These are phyloP conservation scores for Lordiphosa andalusiaca DNA, from an alignment of 2,888 invertebrate genomes.

Conservation along the genomic window DNA sequence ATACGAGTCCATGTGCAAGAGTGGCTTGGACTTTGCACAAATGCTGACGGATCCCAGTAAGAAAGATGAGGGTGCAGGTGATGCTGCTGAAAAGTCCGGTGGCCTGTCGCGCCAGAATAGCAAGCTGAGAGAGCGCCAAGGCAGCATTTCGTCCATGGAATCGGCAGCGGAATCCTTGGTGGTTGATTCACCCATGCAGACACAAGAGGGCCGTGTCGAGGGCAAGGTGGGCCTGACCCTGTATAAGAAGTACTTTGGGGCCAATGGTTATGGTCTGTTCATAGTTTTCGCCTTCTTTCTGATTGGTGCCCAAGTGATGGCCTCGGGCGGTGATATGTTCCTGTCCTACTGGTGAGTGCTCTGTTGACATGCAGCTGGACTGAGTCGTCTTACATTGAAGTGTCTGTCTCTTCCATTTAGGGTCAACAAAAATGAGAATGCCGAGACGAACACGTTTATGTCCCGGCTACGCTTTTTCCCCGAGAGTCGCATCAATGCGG, in stretches of 20 bases:
- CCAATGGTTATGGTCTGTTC: slow-evolving; percentile 85
- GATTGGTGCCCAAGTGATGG: slow-evolving; percentile 85
- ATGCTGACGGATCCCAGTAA: slow-evolving; percentile 83
- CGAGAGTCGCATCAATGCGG: slow-evolving; percentile 50
- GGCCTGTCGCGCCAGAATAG: slow-evolving; percentile 66
- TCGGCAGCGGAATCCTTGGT: slow-evolving; percentile 80
- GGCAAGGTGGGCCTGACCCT: slow-evolving; percentile 84
- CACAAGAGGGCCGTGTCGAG: slow-evolving; percentile 83
- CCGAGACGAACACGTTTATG: slow-evolving; percentile 46
- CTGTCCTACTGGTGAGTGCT: slow-evolving; percentile 85
- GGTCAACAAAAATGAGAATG: slow-evolving; percentile 72
- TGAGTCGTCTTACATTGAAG: not conserved
- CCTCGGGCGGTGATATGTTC: slow-evolving; percentile 89
- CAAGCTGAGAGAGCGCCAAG: slow-evolving; percentile 75
- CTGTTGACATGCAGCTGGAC: not conserved
- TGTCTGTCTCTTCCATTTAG: slow-evolving; percentile 37
- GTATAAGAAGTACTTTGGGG: slow-evolving; percentile 86
- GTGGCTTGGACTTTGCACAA: slow-evolving; percentile 89
- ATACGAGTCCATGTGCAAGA: slow-evolving; percentile 86
- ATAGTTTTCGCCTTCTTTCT: slow-evolving; percentile 84
- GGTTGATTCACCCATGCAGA: slow-evolving; percentile 77
- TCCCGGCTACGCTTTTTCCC: slow-evolving; percentile 58
- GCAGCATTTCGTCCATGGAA: slow-evolving; percentile 80
- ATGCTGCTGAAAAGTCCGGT: slow-evolving; percentile 49
- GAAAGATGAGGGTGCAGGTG: slow-evolving; percentile 71